Conservation (phyloP, 92 coral and sea anemone genomes). For the Porites cylindrica region DNA sequence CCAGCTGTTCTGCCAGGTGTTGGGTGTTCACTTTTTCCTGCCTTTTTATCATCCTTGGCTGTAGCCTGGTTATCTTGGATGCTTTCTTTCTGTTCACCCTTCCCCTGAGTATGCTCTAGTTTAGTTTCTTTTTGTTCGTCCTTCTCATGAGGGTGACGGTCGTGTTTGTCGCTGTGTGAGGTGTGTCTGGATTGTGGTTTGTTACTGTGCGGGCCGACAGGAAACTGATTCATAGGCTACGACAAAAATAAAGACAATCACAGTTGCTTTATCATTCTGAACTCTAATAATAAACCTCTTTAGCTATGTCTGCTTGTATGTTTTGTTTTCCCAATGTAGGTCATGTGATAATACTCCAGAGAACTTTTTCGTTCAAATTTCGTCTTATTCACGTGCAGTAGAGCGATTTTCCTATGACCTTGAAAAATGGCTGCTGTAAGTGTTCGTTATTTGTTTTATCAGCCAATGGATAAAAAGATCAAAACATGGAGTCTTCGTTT, state of each 20-base stretch:
- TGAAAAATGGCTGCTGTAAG: no score
- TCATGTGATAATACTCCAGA: no score
- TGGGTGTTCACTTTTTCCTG: not conserved
- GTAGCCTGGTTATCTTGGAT: not conserved
- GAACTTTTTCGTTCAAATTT: no score
- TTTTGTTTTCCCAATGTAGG: no score
- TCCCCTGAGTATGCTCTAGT: not conserved
- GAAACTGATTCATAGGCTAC: conserved; percentile 93
- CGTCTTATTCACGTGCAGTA: no score
- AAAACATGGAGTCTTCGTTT: no score
- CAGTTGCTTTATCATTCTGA: not conserved
- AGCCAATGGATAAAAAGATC: no score
- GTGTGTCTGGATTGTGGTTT: conserved; percentile 65
- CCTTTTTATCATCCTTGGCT: conserved; percentile 6
- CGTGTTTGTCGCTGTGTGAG: conserved; percentile 71
- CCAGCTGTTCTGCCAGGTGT: not conserved
- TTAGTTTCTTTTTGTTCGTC: not conserved
- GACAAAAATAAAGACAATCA: not conserved
- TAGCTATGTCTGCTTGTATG: no score
- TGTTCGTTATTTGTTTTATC: no score
- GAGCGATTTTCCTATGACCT: no score
- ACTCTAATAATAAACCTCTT: no score
- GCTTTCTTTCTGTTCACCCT: not conserved
- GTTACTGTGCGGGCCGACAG: conserved; percentile 88
- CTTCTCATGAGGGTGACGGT: conserved; percentile 22